Conservation (phyloP, 2,888 invertebrate genomes). For the Drosophila seclusa region DNA sequence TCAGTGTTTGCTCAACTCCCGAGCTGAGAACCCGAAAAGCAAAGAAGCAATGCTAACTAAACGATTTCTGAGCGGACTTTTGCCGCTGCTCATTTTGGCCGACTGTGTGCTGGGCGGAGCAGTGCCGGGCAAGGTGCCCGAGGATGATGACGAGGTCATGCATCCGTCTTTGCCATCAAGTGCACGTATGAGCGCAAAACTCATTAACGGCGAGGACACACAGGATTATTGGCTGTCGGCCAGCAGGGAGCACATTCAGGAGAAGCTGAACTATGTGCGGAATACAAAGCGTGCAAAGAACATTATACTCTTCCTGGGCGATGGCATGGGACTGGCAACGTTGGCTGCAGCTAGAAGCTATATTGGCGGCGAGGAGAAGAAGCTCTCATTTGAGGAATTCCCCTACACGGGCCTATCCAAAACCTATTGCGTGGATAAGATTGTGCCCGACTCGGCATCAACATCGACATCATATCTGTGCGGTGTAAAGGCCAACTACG, state of each 20-base stretch:
- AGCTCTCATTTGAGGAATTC: slow-evolving; percentile 91
- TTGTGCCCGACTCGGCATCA: slow-evolving; percentile 93
- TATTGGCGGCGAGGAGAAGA: slow-evolving; percentile 90
- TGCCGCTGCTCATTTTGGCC: slow-evolving; percentile 33
- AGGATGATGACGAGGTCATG: slow-evolving; percentile 55
- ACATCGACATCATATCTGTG: slow-evolving; percentile 92
- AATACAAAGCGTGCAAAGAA: slow-evolving; percentile 88
- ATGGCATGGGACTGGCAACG: slow-evolving; percentile 94
- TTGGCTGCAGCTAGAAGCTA: slow-evolving; percentile 91
- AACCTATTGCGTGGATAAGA: slow-evolving; percentile 90
- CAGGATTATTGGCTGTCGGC: slow-evolving; percentile 71
- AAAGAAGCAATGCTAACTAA: slow-evolving; percentile 29
- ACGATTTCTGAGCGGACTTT: slow-evolving; percentile 11
- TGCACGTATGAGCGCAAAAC: not conserved
- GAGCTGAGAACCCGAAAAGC: slow-evolving; percentile 26
- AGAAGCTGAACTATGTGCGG: slow-evolving; percentile 69
- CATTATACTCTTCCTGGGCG: slow-evolving; percentile 93
- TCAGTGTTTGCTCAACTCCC: slow-evolving; percentile 52
- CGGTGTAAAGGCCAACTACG: slow-evolving; percentile 92
- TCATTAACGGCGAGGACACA: slow-evolving; percentile 48
- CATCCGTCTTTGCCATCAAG: slow-evolving; percentile 63
- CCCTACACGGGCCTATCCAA: slow-evolving; percentile 90
- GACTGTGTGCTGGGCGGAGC: slow-evolving; percentile 47
- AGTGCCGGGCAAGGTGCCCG: slow-evolving; percentile 42
- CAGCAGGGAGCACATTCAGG: slow-evolving; percentile 65